phyloP scores from a whole-genome alignment of 1,140 invertebrate genomes.

The Cyrtorhinus lividipennis region DNA sequence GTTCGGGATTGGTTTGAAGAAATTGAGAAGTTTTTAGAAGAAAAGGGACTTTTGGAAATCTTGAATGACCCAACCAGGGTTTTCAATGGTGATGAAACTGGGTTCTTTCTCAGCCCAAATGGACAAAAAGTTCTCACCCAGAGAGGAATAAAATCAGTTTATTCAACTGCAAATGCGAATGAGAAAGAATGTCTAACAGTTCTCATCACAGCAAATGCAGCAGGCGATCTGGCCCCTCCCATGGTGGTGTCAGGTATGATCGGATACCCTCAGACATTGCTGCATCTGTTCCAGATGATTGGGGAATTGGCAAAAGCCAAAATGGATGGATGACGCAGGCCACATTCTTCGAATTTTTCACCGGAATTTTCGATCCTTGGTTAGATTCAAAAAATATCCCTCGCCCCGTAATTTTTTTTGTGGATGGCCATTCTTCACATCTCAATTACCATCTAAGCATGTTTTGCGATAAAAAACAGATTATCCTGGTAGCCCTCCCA shows the following conservation, averaged over 20 bases:
- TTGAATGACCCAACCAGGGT: slow-evolving; percentile 21
- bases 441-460: background rate
- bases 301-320: slow-evolving; percentile 27
- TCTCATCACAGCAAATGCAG: slow-evolving; percentile 18
- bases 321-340: background rate
- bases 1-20: slow-evolving; percentile 28
- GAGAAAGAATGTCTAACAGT: slow-evolving; percentile 22
- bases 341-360: slow-evolving; percentile 9
- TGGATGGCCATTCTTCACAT: background rate
- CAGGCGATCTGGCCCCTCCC: slow-evolving; percentile 14
- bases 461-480: background rate
- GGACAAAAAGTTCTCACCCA: slow-evolving; percentile 15
- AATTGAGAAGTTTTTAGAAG: slow-evolving; percentile 25
- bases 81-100: slow-evolving; percentile 24
- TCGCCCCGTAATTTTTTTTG: background rate
- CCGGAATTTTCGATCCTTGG: background rate
- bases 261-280: slow-evolving; percentile 26
- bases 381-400: background rate
- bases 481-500: background rate
- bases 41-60: slow-evolving; percentile 20
- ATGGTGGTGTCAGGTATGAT: slow-evolving; percentile 28
- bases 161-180: background rate
- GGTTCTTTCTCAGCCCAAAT: slow-evolving; percentile 20
- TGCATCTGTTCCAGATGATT: slow-evolving; percentile 26
- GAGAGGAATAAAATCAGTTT: slow-evolving; percentile 20